phyloP scores from a whole-genome alignment of 2,888 invertebrate genomes.

The Hydraecia micacea region DNA sequence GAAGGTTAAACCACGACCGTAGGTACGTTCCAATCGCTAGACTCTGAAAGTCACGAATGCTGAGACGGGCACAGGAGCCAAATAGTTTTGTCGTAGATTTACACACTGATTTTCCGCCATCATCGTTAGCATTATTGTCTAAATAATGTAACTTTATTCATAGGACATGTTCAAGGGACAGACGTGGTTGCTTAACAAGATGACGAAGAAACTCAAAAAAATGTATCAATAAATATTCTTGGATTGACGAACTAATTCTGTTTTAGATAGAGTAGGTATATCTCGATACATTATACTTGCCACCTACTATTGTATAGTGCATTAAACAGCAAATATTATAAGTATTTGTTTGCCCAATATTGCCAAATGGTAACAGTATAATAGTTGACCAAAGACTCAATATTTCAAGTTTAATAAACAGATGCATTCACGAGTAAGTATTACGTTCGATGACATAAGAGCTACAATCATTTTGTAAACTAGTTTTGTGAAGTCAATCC shows the following conservation, averaged over 20 bases:
- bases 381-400: no score
- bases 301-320: background rate
- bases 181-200: background rate
- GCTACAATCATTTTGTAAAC: constrained; percentile 58
- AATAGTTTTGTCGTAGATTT: constrained; percentile 38
- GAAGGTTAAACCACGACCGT: constrained; percentile 72
- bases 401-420: constrained; percentile 61
- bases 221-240: background rate
- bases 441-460: constrained; percentile 66
- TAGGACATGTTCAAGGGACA: background rate
- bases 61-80: constrained; percentile 34
- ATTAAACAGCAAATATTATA: constrained; percentile 5
- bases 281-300: background rate
- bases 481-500: constrained; percentile 47
- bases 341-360: constrained; percentile 23
- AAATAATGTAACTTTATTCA: background rate
- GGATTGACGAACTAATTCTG: background rate
- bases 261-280: background rate
- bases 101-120: constrained; percentile 18
- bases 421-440: constrained; percentile 51
- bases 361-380: constrained; percentile 47
- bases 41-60: constrained; percentile 60
- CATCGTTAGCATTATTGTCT: constrained; percentile 18
- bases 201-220: background rate
- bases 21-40: constrained; percentile 67